These are phyloP conservation scores for Orthonychiurus folsomi DNA, from an alignment of 2,888 invertebrate genomes.

Conservation along the genomic window DNA sequence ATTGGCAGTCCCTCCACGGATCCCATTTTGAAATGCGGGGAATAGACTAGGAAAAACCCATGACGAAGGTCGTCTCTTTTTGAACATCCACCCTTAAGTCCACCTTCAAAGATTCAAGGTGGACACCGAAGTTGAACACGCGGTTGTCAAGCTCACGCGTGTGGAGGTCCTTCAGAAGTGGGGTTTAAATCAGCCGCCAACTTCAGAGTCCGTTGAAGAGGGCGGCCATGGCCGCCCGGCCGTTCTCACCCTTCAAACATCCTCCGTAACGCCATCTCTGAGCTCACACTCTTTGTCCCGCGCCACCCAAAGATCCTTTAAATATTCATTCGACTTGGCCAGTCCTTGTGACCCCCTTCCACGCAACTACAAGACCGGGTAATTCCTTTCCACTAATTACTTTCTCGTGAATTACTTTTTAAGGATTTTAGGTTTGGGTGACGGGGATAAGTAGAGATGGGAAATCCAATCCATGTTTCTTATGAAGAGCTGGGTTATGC, in stretches of 20 bases:
- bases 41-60: neutral
- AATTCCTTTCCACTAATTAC: neutral
- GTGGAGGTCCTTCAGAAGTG: neutral
- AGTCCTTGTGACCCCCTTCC: neutral
- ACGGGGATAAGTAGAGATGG: neutral
- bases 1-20: too few relatives aligned
- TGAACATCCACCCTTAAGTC: neutral
- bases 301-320: neutral
- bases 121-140: neutral
- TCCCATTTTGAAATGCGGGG: neutral
- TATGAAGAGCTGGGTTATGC: neutral
- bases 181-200: neutral
- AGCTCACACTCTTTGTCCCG: neutral
- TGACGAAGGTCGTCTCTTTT: neutral
- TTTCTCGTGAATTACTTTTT: too few relatives aligned
- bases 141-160: neutral
- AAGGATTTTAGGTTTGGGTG: too few relatives aligned
- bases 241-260: neutral
- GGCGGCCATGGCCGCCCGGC: neutral
- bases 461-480: neutral
- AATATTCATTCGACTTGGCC: neutral
- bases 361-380: neutral
- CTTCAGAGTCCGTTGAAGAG: neutral
- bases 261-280: neutral
- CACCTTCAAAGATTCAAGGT: neutral